Percentiles rank a stretch among this genome's conserved stretches.
These are phyloP conservation scores for Metaphire vulgaris DNA, from an alignment of 1,140 invertebrate genomes.

Conservation along the genomic window DNA sequence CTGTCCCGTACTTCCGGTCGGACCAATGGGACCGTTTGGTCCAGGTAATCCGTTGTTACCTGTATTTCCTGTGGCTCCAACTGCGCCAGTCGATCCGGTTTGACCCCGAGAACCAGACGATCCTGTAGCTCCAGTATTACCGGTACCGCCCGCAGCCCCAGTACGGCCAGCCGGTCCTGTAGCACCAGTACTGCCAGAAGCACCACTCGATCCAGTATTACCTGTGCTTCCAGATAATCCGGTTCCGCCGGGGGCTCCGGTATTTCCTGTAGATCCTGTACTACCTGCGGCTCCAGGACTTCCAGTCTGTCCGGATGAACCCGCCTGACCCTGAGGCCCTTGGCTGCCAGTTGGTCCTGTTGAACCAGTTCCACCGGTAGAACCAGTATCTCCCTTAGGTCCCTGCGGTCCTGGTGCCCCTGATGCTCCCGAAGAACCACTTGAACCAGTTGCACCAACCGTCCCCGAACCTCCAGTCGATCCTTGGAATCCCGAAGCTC, in stretches of 20 bases:
- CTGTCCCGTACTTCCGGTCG: neutral
- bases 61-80: slow-evolving; percentile 17
- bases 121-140: neutral
- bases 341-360: neutral
- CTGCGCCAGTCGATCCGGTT: neutral
- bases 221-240: too few relatives aligned
- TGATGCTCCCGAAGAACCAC: neutral
- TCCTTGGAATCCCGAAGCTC: neutral
- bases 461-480: neutral
- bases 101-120: neutral
- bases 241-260: too few relatives aligned
- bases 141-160: slow-evolving; percentile 8
- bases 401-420: slow-evolving; percentile 8
- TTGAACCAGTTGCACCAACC: neutral
- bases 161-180: slow-evolving; percentile 62
- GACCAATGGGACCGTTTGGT: neutral
- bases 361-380: slow-evolving; percentile 4
- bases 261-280: too few relatives aligned
- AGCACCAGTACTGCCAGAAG: neutral
- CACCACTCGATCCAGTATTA: too few relatives aligned
- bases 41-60: slow-evolving; percentile 3
- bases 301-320: too few relatives aligned
- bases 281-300: too few relatives aligned
- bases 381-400: slow-evolving; percentile 3
- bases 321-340: too few relatives aligned